Evolutionary conservation across 2,797 vertebrate genomes (phyloP).

Genomic region (Sphenodon punctatus): DNA sequence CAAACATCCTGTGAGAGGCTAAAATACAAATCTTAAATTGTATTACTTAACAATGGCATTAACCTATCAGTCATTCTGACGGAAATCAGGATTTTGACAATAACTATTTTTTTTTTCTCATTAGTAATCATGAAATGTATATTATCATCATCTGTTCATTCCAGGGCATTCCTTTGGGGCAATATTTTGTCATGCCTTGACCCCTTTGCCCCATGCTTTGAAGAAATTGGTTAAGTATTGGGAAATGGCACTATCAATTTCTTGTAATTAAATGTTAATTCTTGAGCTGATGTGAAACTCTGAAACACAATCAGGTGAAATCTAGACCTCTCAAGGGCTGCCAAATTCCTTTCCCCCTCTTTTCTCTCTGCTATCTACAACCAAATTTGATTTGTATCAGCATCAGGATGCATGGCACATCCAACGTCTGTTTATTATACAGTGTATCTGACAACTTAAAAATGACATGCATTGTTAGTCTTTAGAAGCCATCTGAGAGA

Average conservation of each 20-base stretch:
- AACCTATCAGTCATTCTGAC: not conserved
- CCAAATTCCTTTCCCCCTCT: not conserved
- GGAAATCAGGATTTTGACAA: not conserved
- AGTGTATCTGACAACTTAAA: not conserved
- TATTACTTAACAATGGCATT: not conserved
- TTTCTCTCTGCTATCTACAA: not conserved
- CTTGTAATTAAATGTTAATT: fast-evolving
- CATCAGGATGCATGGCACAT: not conserved
- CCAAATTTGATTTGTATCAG: not conserved
- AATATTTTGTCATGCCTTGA: not conserved
- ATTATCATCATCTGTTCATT: not conserved
- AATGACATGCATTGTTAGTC: not conserved
- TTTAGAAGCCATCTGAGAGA: not conserved
- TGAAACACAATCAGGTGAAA: not conserved
- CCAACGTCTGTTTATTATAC: not conserved
- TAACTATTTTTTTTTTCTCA: not conserved
- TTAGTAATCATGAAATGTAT: not conserved
- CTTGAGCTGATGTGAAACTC: not conserved
- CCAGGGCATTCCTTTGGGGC: not conserved
- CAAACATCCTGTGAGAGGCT: fast-evolving
- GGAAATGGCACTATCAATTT: not conserved
- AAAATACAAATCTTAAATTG: not conserved
- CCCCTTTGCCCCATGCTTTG: too few relatives aligned
- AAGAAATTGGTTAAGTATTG: too few relatives aligned
- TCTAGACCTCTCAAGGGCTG: not conserved